A percentile compares a stretch with the other conserved stretches of the same genome.
Conservation (phyloP, 1,140 invertebrate species). For the Zaprionus davidi region DNA sequence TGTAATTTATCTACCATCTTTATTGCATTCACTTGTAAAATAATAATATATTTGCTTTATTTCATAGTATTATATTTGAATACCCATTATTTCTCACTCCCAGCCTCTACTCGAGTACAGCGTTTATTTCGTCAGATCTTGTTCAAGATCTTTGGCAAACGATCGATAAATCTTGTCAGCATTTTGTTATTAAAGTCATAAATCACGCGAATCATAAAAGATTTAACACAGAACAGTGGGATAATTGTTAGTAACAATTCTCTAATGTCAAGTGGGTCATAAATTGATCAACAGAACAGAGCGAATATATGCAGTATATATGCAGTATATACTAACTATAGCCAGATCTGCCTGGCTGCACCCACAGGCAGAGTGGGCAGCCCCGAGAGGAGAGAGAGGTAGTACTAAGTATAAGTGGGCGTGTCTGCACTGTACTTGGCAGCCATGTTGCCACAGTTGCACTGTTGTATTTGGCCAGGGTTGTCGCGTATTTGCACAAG, state of each 20-base stretch:
- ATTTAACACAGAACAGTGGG: neutral
- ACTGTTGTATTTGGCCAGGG: conserved; percentile 15
- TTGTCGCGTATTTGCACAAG: conserved; percentile 30
- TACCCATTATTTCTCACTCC: neutral
- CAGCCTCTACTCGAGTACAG: neutral
- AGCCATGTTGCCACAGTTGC: conserved; percentile 16
- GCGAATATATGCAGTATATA: neutral
- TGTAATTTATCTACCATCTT: too few relatives aligned
- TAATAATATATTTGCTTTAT: too few relatives aligned
- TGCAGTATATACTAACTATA: neutral
- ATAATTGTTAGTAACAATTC: conserved; percentile 1
- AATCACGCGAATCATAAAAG: conserved; percentile 4
- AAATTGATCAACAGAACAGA: neutral
- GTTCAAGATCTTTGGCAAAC: conserved; percentile 3
- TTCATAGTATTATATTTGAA: neutral
- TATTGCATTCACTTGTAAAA: too few relatives aligned
- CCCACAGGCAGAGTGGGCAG: conserved; percentile 17
- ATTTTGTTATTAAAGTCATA: conserved; percentile 10
- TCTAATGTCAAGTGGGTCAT: conserved; percentile 14
- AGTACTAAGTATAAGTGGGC: conserved; percentile 13
- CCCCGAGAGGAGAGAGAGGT: neutral
- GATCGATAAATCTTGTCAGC: conserved; percentile 12
- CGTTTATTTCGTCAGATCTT: conserved; percentile 3
- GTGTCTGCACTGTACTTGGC: conserved; percentile 42
- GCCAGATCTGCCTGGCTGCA: conserved; percentile 11